Conservation (phyloP, 2,888 invertebrate genomes). For the Parapristionchus giblindavisi region DNA sequence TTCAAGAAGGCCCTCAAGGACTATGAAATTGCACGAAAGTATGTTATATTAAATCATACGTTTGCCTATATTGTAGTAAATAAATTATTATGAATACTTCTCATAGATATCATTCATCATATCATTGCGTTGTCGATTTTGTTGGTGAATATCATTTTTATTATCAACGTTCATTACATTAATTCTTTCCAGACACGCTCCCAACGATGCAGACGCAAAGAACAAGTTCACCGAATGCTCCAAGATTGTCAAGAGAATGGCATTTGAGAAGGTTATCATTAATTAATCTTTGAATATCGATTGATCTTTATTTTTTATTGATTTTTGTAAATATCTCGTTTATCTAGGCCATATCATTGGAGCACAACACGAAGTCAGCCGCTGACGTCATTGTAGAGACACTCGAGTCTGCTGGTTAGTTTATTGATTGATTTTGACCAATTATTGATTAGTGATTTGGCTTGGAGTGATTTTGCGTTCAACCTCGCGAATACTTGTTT, state of each 20-base stretch:
- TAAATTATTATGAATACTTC: neutral
- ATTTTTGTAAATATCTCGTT: neutral
- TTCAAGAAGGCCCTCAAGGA: constrained; percentile 94
- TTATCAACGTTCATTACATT: too few species aligned
- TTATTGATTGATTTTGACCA: too few species aligned
- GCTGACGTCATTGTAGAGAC: too few species aligned
- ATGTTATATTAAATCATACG: neutral
- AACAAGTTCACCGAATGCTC: constrained; percentile 90
- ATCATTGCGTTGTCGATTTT: neutral
- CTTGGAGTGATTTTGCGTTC: too few species aligned
- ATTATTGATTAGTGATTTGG: too few species aligned
- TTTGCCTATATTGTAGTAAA: neutral
- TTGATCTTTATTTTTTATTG: neutral
- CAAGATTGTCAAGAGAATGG: constrained; percentile 91
- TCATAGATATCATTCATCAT: too few species aligned
- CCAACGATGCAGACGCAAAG: constrained; percentile 92
- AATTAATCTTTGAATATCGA: neutral
- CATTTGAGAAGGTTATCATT: constrained; percentile 81
- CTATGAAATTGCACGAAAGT: constrained; percentile 78
- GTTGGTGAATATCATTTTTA: too few species aligned
- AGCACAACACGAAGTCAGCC: constrained; percentile 85
- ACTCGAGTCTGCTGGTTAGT: too few species aligned
- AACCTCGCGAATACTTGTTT: too few species aligned
- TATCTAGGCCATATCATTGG: constrained; percentile 84
- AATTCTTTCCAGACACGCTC: constrained; percentile 73